A percentile compares a stretch with the other conserved stretches of the same genome.
These are phyloP conservation scores for Chelonus formosanus DNA, from an alignment of 2,888 invertebrate species.

Conservation along the genomic window DNA sequence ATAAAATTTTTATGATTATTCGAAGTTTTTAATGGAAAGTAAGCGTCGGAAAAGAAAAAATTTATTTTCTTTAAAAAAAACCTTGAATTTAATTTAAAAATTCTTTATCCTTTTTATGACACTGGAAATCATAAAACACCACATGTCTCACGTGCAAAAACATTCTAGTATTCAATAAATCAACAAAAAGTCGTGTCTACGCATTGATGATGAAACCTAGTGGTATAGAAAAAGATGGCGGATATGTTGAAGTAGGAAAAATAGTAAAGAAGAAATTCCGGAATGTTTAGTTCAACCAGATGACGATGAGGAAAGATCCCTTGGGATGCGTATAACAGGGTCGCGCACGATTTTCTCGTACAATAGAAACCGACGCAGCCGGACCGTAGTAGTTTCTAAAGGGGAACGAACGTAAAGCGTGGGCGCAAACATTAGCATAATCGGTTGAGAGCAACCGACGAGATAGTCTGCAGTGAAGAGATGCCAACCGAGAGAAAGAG, in stretches of 20 bases:
- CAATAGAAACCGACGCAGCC: conserved; percentile 18
- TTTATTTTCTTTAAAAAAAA: too few species aligned
- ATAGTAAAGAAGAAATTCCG: neutral
- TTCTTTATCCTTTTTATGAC: too few species aligned
- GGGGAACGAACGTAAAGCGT: conserved; percentile 33
- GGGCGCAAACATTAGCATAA: conserved; percentile 43
- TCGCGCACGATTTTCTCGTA: conserved; percentile 15
- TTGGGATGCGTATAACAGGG: conserved; percentile 22
- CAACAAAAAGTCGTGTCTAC: too few species aligned
- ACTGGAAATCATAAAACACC: too few species aligned
- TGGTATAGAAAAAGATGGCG: too few species aligned
- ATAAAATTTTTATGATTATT: too few species aligned
- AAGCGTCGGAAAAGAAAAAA: too few species aligned
- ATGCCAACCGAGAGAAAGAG: neutral
- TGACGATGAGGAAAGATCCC: conserved; percentile 1
- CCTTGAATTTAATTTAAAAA: too few species aligned
- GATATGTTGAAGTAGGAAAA: neutral
- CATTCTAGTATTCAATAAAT: too few species aligned
- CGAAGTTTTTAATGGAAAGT: too few species aligned
- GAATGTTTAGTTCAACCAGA: neutral
- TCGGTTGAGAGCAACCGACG: conserved; percentile 36
- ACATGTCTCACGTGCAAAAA: too few species aligned
- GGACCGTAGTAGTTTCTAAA: conserved; percentile 19
- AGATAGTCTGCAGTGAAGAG: neutral
- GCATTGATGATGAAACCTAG: too few species aligned